phyloP scores from a whole-genome alignment of 2,888 invertebrate species.

The Horisme vitalbata region DNA sequence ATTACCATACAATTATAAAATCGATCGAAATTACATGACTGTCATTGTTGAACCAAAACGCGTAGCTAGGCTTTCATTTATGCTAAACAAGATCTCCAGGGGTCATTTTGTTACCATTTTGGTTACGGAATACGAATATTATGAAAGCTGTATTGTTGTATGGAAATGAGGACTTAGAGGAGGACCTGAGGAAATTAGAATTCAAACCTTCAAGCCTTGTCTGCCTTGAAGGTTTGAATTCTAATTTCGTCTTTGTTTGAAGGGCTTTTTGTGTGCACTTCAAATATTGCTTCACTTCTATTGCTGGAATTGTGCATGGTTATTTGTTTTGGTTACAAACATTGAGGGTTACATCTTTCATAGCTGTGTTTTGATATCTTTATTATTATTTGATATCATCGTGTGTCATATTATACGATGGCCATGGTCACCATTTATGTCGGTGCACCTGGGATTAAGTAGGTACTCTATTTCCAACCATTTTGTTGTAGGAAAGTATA shows the following conservation, averaged over 20 bases:
- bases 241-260: constrained; percentile 3
- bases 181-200: no score
- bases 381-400: no score
- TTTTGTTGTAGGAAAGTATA: not conserved
- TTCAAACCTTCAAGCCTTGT: constrained; percentile 2
- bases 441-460: no score
- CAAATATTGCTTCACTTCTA: not conserved
- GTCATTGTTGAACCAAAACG: constrained; percentile 26
- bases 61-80: constrained; percentile 38
- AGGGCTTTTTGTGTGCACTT: not conserved
- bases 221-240: not conserved
- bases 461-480: no score
- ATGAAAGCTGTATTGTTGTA: constrained; percentile 37
- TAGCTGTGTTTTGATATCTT: no score
- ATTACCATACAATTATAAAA: constrained; percentile 15
- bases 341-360: no score
- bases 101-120: constrained; percentile 23
- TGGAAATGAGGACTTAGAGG: constrained; percentile 30
- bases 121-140: constrained; percentile 32
- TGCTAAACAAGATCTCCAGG: constrained; percentile 42
- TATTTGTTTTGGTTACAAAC: no score
- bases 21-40: not conserved
- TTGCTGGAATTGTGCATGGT: no score
- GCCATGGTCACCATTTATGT: no score
- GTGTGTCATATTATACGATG: no score